phyloP scores from a whole-genome alignment of 2,888 invertebrate genomes.

The Drosophila paramelanica region DNA sequence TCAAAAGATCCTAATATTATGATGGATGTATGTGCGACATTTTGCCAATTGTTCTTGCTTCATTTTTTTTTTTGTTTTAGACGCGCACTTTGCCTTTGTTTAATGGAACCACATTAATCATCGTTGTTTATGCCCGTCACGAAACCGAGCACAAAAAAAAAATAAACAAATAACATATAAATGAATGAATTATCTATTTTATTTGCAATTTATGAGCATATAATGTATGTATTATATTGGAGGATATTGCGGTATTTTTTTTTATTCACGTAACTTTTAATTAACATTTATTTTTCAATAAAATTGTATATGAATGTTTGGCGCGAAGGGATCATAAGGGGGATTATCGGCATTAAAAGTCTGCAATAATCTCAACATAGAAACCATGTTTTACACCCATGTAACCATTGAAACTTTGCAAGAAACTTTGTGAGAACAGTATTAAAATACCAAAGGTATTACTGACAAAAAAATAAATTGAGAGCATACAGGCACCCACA shows the following conservation, averaged over 20 bases:
- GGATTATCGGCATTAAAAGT: no score
- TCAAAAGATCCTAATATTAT: slow-evolving; percentile 53
- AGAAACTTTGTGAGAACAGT: slow-evolving; percentile 22
- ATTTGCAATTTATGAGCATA: slow-evolving; percentile 68
- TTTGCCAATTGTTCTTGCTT: slow-evolving; percentile 62
- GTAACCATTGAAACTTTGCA: slow-evolving; percentile 20
- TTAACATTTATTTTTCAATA: slow-evolving; percentile 28
- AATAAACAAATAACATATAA: background rate
- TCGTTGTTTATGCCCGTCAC: slow-evolving; percentile 50
- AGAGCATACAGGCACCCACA: slow-evolving; percentile 45
- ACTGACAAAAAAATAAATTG: slow-evolving; percentile 14
- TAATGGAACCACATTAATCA: slow-evolving; percentile 63
- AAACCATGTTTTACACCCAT: slow-evolving; percentile 12
- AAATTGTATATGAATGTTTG: background rate
- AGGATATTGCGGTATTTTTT: slow-evolving; percentile 16
- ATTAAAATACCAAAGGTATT: slow-evolving; percentile 40
- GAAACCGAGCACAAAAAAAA: slow-evolving; percentile 9
- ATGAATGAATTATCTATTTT: slow-evolving; percentile 37
- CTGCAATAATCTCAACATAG: background rate
- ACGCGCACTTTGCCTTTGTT: slow-evolving; percentile 45
- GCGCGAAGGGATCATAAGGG: no score
- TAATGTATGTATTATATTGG: slow-evolving; percentile 54
- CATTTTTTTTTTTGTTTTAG: background rate
- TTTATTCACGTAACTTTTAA: slow-evolving; percentile 35
- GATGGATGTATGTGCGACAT: slow-evolving; percentile 65